Base-by-base conservation (phyloP, 2,113 vertebrate species). In the Stigmatopora argus region DNA sequence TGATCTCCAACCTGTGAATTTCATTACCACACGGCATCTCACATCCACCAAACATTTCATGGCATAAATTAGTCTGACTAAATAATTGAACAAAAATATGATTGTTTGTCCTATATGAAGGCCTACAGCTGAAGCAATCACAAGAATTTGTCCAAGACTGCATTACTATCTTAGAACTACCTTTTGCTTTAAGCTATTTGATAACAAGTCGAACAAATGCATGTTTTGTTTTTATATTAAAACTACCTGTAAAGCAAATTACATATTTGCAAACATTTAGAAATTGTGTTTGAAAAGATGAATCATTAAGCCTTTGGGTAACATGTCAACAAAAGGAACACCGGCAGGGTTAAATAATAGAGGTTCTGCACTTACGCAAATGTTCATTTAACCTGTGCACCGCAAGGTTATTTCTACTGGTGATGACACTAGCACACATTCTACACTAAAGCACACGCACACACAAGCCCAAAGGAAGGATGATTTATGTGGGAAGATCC, bases 401-500 rank as follows among this genome's bases (percentile, higher is more conserved):
- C 79, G 78, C 93, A 94, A 96, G 95, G 95, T 95, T 95, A 95
- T 93, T 92, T 92, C 90, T 93, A 92, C 92, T 92, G 72, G 86
- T 77, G 80, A 82, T 82, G 65, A 90, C 81, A 82, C 90, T 86
- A 87, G 85, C 72, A 71, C 81, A 73, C 68, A 69, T 73, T 51
- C 53, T 44, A 53, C 74, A 52, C 66, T 63, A 51, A 48, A 65
- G n/a, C 14, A 4, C 65, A 78, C 74, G 65, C 67, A 83, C 73
- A 74, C 67, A 52, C 61, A 75, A 76, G 79, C 77, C 80, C 66
- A 69, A 75, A 72, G 89, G 83, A 78, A 83, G 80, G 80, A 93
- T 96, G 94, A 99, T 98, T 97, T 95, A 98, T 95, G 91, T 90
- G 87, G 89, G 85, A 89, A 90, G 88, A 90, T 92, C 87, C 73